These are phyloP conservation scores for Lates japonicus DNA, from an alignment of 2,797 vertebrate species.

Conservation along the genomic window DNA sequence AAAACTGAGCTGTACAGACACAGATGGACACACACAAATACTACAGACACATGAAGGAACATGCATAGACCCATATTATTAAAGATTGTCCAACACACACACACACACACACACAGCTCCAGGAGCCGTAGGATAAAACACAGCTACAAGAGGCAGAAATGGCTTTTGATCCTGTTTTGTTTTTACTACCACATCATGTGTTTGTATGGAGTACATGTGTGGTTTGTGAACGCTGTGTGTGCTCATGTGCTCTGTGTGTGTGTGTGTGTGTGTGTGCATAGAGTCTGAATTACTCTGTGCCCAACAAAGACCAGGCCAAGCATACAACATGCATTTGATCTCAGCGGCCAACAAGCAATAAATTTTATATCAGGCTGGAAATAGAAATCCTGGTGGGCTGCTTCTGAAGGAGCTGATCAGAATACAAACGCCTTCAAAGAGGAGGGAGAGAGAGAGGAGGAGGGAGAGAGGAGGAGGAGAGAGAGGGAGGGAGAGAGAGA, in stretches of 20 bases:
- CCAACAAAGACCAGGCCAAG: conserved; percentile 48
- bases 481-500: too few relatives aligned
- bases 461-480: neutral
- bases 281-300: conserved; percentile 11
- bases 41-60: neutral
- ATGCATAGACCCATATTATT: too few relatives aligned
- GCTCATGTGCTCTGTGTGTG: conserved; percentile 8
- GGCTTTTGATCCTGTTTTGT: conserved; percentile 35
- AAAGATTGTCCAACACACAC: too few relatives aligned
- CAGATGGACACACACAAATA: too few relatives aligned
- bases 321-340: conserved; percentile 61
- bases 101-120: neutral
- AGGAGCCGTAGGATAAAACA: conserved; percentile 5
- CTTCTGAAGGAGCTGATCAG: conserved; percentile 42
- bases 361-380: conserved; percentile 67
- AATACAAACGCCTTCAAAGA: conserved; percentile 50
- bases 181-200: conserved; percentile 27
- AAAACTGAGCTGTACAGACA: too few relatives aligned
- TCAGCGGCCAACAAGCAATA: conserved; percentile 61
- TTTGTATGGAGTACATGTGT: too few relatives aligned
- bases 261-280: conserved; percentile 7
- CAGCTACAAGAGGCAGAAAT: neutral
- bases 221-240: too few relatives aligned
- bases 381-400: conserved; percentile 67
- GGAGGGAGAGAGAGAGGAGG: neutral